These are phyloP conservation scores for Cheilosia urbana DNA, from an alignment of 2,888 invertebrate species.

Conservation along the genomic window DNA sequence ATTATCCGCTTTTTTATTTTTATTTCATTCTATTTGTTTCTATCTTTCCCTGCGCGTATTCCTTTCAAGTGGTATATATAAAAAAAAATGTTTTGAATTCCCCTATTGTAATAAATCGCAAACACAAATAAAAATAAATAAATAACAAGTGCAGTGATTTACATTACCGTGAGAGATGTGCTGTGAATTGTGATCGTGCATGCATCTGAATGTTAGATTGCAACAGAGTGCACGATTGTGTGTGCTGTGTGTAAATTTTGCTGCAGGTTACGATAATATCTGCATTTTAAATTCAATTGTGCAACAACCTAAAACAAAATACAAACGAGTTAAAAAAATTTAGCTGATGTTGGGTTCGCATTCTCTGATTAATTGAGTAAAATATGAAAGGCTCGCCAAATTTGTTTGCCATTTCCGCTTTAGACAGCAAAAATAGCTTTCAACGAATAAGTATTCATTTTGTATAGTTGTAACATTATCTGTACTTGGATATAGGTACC, in stretches of 20 bases:
- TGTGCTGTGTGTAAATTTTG: constrained; percentile 44
- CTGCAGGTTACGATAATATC: constrained; percentile 58
- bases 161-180: constrained; percentile 11
- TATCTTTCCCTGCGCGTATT: not conserved
- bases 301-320: constrained; percentile 44
- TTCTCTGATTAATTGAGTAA: constrained; percentile 9
- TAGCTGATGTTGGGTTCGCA: constrained; percentile 61
- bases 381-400: constrained; percentile 23
- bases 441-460: not conserved
- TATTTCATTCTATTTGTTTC: not conserved
- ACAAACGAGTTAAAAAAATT: constrained; percentile 28
- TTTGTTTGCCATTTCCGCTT: constrained; percentile 20
- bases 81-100: constrained; percentile 8
- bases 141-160: constrained; percentile 54
- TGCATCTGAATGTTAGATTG: constrained; percentile 21
- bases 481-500: constrained; percentile 28
- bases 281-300: constrained; percentile 65
- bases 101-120: not conserved
- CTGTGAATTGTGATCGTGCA: constrained; percentile 13
- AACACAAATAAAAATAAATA: constrained; percentile 15
- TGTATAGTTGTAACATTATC: constrained; percentile 42
- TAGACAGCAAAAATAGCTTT: constrained; percentile 20
- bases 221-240: constrained; percentile 49
- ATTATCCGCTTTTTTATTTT: constrained; percentile 19
- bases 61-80: constrained; percentile 1